phyloP scores from a whole-genome alignment of 1,140 invertebrate species.

The Drosophila pseudoananassae region DNA sequence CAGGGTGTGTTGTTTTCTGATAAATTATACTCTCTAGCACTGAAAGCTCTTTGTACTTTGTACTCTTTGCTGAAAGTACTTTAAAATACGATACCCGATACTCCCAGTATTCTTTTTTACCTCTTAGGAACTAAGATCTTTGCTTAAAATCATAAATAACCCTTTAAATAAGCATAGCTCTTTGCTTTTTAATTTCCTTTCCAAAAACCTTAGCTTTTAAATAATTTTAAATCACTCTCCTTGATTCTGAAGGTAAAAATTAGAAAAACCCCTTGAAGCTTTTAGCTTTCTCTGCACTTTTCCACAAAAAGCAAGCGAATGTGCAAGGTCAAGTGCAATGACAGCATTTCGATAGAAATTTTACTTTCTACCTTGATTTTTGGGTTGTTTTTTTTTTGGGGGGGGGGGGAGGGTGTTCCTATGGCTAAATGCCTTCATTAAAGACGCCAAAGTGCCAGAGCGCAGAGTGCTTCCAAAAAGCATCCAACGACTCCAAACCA shows the following conservation, averaged over 20 bases:
- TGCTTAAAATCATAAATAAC: no score
- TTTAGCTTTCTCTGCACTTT: slow-evolving; percentile 1
- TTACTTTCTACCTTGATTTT: neutral
- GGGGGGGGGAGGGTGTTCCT: neutral
- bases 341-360: slow-evolving; percentile 24
- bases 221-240: neutral
- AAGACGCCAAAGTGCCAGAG: slow-evolving; percentile 46
- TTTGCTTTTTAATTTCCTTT: no score
- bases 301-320: neutral
- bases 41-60: no score
- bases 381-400: slow-evolving; percentile 7
- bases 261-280: neutral
- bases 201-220: neutral
- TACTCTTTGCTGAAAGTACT: no score
- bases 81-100: no score
- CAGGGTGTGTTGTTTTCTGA: no score
- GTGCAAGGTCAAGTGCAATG: slow-evolving; percentile 46
- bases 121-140: no score
- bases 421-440: slow-evolving; percentile 63
- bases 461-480: slow-evolving; percentile 30
- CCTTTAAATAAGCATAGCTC: no score
- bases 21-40: no score
- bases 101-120: no score
- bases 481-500: slow-evolving; percentile 21
- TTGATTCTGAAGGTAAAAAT: neutral